A percentile compares a stretch with the other conserved stretches of the same genome.
Evolutionary conservation across 1,140 invertebrate species (phyloP).

Genomic region (Drosophila orosa): DNA sequence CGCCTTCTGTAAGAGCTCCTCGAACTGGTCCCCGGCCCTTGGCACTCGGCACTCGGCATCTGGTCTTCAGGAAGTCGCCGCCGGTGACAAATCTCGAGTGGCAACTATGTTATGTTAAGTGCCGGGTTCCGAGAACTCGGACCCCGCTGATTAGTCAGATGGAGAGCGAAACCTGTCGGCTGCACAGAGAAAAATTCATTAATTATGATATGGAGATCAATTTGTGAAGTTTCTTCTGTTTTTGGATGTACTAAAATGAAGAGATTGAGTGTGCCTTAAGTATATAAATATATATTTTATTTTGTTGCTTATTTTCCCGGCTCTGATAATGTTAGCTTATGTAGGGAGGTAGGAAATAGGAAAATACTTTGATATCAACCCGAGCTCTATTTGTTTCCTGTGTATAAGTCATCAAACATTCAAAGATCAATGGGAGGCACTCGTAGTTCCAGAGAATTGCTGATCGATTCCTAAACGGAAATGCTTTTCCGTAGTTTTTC

Average conservation of each 20-base stretch:
- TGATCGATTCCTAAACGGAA: constrained; percentile 64
- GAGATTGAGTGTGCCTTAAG: too few species aligned
- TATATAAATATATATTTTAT: background rate
- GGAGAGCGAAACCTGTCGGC: constrained; percentile 25
- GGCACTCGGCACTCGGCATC: constrained; percentile 43
- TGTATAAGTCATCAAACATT: constrained; percentile 31
- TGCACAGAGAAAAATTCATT: constrained; percentile 5
- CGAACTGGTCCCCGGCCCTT: constrained; percentile 12
- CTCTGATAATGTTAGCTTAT: background rate
- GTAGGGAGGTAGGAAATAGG: too few species aligned
- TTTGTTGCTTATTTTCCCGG: background rate
- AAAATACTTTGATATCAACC: background rate
- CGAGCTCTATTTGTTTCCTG: background rate
- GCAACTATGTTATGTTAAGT: constrained; percentile 8
- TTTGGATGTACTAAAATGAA: background rate
- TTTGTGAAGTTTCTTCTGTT: background rate
- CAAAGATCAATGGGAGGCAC: constrained; percentile 32
- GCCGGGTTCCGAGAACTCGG: constrained; percentile 41
- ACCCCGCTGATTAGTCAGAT: constrained; percentile 52
- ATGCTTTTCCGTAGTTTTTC: constrained; percentile 54
- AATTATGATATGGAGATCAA: too few species aligned
- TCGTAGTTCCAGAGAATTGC: constrained; percentile 32
- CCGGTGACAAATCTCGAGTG: constrained; percentile 54
- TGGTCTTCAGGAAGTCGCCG: constrained; percentile 58
- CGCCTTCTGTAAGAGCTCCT: constrained; percentile 52